Evolutionary conservation across 2,797 vertebrate species (phyloP).

Genomic region (Geotrypetes seraphini): DNA sequence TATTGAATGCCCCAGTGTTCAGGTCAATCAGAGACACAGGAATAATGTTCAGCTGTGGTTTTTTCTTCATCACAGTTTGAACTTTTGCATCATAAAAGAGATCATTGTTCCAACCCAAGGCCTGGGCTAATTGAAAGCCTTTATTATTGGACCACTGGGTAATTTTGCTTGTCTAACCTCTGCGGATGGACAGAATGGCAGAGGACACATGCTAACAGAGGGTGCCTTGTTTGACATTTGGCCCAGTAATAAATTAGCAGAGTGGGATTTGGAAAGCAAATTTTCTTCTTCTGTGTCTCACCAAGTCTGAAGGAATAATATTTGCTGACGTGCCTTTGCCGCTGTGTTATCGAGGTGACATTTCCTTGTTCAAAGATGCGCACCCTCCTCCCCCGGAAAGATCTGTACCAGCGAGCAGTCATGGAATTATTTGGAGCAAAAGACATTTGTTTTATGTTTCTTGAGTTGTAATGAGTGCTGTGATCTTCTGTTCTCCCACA

Average conservation of each 20-base stretch:
- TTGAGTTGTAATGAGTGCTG: constrained; percentile 11
- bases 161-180: constrained; percentile 41
- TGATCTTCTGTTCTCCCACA: constrained; percentile 38
- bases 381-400: constrained; percentile 22
- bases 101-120: constrained; percentile 33
- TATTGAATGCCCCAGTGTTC: constrained; percentile 27
- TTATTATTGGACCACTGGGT: constrained; percentile 24
- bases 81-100: constrained; percentile 35
- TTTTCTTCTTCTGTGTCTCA: no score
- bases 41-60: constrained; percentile 32
- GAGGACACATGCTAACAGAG: constrained; percentile 36
- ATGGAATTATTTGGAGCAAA: background rate
- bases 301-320: constrained; percentile 20
- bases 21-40: constrained; percentile 23
- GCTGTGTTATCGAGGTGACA: constrained; percentile 9
- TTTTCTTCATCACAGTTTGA: constrained; percentile 32
- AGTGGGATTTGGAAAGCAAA: constrained; percentile 36
- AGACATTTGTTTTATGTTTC: background rate
- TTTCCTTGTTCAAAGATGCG: constrained; percentile 22
- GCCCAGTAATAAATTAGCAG: constrained; percentile 28
- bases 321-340: constrained; percentile 14
- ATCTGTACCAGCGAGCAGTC: constrained; percentile 30
- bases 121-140: constrained; percentile 37
- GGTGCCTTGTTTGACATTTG: constrained; percentile 38
- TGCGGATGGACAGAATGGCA: constrained; percentile 36